Base-by-base conservation (phyloP, 2,113 vertebrate species). In the Microcebus murinus region DNA sequence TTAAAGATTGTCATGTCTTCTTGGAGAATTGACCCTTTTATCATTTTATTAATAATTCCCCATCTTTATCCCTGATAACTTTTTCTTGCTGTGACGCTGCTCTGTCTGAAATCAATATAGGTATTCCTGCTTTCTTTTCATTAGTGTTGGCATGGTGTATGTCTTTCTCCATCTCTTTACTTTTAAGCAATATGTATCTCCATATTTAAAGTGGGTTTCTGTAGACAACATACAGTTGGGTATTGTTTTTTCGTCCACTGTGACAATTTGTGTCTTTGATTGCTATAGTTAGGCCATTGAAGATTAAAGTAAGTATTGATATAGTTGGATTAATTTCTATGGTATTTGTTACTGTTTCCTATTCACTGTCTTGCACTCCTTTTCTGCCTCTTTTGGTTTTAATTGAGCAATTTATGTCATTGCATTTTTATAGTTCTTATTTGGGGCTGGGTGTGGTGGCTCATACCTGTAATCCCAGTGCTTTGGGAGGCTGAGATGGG, bases 31-130 rank as follows among this genome's bases (percentile, higher is more conserved):
- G 13, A 23, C 21, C 55, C 17, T 18, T 67, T 77, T 74, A 48
- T 94, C 55, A 65, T 71, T 31, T 52, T 52, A 14, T 52, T 52
- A 52, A 39, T 65, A 84, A 65, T 88, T 18, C 31, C 25, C 23
- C 7, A 42, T 92, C 25, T 77, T 68, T 55, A 55, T 71, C 42
- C 25, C 20, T 87, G 50, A 45, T 88, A 71, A 94, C n/a, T 94
- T 34, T 96, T 68, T 10, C 59, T 94, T 88, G 61, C 52, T 76
- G 6, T 77, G 45, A 82, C n/a, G 94, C 77, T 89, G 85, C 12
- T 70, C 34, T 85, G 15, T 71, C 21, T 77, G 83, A 77, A 71
- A 79, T 79, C 55, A 73, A 50, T 57, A 71, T 63, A 71, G 25
- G 25, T 65, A 79, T 18, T 84, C 27, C 42, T 17, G 48, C 48